Base-by-base conservation (phyloP, 1,140 invertebrate species). In the Megalonaias nervosa region DNA sequence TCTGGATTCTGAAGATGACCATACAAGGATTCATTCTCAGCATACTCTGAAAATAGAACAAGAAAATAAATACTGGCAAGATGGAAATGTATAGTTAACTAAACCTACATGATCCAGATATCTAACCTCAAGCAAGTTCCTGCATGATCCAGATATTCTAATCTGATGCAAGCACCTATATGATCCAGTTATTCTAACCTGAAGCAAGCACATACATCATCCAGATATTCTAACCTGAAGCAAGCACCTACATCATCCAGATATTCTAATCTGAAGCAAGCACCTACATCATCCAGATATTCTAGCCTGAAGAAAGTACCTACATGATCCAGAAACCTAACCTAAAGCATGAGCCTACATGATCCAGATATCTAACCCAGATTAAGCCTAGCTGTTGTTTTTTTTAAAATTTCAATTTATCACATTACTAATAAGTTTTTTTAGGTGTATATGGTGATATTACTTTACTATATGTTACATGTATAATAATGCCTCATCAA, bases 21-120 rank as follows among this genome's bases (percentile, higher is more conserved):
- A 86, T 89, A 91, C 38, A 91, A 76, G 13, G 89, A 90, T 9
- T 89, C 91, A 84, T 89, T 87, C 38, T 84, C 82, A 56, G 91
- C 91, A 87, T 82, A 92, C 79, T 92, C 91, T 90, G 82, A 66
- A 84, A 82, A 74, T 65, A 71, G 72, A 68, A 71, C 67, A 64
- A 70, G 48, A 71, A 72, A 26, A 61, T 57, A 23, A 74, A 60
- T 38, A 38, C 38, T 9, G 4, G 38, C 38, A 38, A 38, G 9
- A 38, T 38, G 9, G 38, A 38, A 11, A 19, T 58, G 21, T 57
- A 59, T 1, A 57, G 58, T 19, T 16, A 9, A 59, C 4, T 9
- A 61, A 61, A 14, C 60, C 4, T 61, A 61, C 21, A 26, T 66
- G 26, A 38, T 38, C 38, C 38, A 38, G 38, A 38, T 38, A 38